Base-by-base conservation (phyloP, 2,888 invertebrate species). In the Pterobdella sp. region DNA sequence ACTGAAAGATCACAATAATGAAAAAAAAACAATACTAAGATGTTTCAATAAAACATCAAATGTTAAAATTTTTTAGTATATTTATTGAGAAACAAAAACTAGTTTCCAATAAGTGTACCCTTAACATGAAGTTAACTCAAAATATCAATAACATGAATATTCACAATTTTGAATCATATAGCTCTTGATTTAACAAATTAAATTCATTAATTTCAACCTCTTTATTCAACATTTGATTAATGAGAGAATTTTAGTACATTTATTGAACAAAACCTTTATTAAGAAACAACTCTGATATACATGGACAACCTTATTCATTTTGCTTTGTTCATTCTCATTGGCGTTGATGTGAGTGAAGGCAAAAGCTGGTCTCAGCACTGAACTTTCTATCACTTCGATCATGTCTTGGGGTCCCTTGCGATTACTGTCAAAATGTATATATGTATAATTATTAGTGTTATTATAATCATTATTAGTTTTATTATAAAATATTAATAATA, bases 331-430 rank as follows among this genome's bases (percentile, higher is more conserved):
- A 73, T 94, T 94, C 29, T 91, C 91, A 29, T 88, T 90, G 56
- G 92, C 91, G 85, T 89, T 89, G 82, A 91, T 88, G 84, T 90
- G 90, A 78, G 95, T 90, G 85, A 92, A 92, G 86, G 95, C 95
- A 87, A 95, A 98, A 90, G 97, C 93, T 80, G 96, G 94, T 81
- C 96, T 92, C 80, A 97, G 94, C 37, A 36, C 31, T 81, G 95
- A 93, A 83, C 89, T 90, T 87, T 94, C 94, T 85, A 98, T 88
- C 82, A 92, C 90, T 85, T 91, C 90, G 86, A 94, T 92, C 84
- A 97, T 88, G 83, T 93, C 92, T 85, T 91, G 91, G 76, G 92
- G 91, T 87, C 92, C 93, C 87, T 96, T 97, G 83, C 96, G 88
- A 82, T 93, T 92, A 87, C 96, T 96, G 87, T 84, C 89, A 31